Evolutionary conservation across 2,113 vertebrate genomes (phyloP), one percentile per base, ranked within the genome.

Genomic region (Noctilio leporinus): DNA sequence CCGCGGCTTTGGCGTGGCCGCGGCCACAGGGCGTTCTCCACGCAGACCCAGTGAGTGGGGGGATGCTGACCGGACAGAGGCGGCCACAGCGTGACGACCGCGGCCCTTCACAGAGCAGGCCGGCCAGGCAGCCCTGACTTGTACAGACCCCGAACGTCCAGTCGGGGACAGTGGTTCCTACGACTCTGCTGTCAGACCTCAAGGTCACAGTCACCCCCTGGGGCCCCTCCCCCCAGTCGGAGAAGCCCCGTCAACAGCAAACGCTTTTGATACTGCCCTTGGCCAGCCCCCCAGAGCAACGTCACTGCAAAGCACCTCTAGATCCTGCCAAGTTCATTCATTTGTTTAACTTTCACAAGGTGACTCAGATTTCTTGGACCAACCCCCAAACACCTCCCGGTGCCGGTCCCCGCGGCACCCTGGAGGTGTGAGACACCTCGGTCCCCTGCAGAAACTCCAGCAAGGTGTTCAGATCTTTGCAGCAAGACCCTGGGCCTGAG

Each of bases 201-300:
- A 30, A 72, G 33, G 30, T 20, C 64, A 51, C 0, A 1, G 53
- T 9, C 33, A 11, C 7, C 45, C 16, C 26, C 11, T 2, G 0
- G 0, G 5, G 35, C 10, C 17, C 43, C 57, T n/a, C 28, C 65
- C 33, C 24, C 59, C 0, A 3, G 20, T 24, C 80, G 38, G 24
- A 51, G 57, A 89, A 65, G 73, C 59, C 19, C 57, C 3, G 24
- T 53, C 20, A 2, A 0, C 28, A 4, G 57, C 47, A 33, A 0
- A 4, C 1, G 17, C 3, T 1, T 12, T 10, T 0, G 2, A 28
- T 16, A 20, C 12, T 0, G 5, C 51, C 6, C 26, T 2, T 0
- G 9, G 28, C n/a, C 45, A 10, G 5, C 55, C 45, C 7, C 7
- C 43, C 16, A 5, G 10, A 17, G 53, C 1, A 16, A 10, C 0